Base-by-base conservation (phyloP, 2,888 invertebrate genomes). In the Bimastos eiseni region DNA sequence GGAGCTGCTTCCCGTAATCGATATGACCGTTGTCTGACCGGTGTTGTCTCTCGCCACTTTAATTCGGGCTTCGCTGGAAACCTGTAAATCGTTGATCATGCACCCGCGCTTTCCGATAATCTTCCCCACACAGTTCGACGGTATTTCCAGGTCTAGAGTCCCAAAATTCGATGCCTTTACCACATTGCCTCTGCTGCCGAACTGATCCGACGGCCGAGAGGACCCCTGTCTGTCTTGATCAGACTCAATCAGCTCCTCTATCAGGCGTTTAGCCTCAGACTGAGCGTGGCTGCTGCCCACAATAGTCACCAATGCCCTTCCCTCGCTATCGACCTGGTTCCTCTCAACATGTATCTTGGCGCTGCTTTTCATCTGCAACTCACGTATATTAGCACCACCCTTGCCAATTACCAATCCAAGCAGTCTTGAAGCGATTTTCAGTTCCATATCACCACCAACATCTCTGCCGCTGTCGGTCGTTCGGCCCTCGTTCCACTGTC, bases 321-420 rank as follows among this genome's bases (percentile, higher is more conserved):
- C 91, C 17, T 36, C 34, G 37, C 70, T 36, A 83, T 91, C 88
- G 19, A 49, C 49, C 17, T 30, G 70, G 34, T 70, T 41, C 70
- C 34, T 90, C 19, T 89, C 89, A 91, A 97, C 96, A 93, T 96
- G 96, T n/a, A 94, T 94, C 84, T 93, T 92, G 30, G 93, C 93
- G 34, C 93, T 92, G 92, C 93, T 93, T 44, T 92, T 92, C 30
- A 94, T 93, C 90, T 94, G 93, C 38, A 95, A 89, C 91, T 95
- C 94, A 92, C 93, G 92, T 24, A 94, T 94, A 89, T 94, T 94
- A 33, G 93, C 92, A 0, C 94, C 95, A 90, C 94, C 94, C 93
- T 93, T 94, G 38, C 95, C 95, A 93, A 90, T 89, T 41, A 91
- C 84, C 41, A 36, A 30, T n/a, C 90, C 91, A 13, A 90, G 24